A percentile compares a stretch with the other conserved stretches of the same genome.
Evolutionary conservation across 1,140 invertebrate genomes (phyloP).

Genomic region (Stegodyphus dumicola): DNA sequence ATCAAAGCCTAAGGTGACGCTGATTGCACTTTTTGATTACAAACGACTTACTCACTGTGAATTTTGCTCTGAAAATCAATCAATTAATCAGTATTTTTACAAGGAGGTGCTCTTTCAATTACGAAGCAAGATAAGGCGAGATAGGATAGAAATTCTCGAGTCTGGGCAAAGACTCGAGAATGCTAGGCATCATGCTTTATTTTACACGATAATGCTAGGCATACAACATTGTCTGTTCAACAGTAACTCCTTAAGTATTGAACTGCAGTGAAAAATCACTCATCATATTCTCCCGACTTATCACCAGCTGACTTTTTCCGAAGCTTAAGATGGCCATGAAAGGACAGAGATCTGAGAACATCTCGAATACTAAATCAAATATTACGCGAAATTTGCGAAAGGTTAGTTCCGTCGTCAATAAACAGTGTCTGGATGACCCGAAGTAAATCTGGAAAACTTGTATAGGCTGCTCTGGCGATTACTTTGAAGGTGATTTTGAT

Average conservation of each 20-base stretch:
- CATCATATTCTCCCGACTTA: not conserved
- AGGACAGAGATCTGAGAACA: not conserved
- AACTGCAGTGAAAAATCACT: not conserved
- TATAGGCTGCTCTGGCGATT: not conserved
- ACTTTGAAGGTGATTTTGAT: not conserved
- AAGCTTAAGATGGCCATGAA: not conserved
- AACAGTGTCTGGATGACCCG: not conserved
- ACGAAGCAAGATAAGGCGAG: not conserved
- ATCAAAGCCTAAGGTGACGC: not conserved
- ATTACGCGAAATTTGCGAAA: not conserved
- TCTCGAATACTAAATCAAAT: conserved; percentile 10
- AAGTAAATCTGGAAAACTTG: not conserved
- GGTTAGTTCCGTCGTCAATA: not conserved
- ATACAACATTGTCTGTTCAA: not conserved
- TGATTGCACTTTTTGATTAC: not conserved
- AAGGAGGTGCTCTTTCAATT: not conserved
- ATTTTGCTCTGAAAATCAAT: not conserved
- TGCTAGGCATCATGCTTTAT: not conserved
- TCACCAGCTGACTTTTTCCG: not conserved
- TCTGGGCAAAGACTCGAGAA: not conserved
- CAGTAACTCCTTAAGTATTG: not conserved
- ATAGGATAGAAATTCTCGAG: not conserved
- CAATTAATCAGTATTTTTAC: not conserved
- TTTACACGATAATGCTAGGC: not conserved
- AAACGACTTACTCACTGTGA: not conserved